Base-by-base conservation (phyloP, 2,888 invertebrate species). In the Morinoia aosen region DNA sequence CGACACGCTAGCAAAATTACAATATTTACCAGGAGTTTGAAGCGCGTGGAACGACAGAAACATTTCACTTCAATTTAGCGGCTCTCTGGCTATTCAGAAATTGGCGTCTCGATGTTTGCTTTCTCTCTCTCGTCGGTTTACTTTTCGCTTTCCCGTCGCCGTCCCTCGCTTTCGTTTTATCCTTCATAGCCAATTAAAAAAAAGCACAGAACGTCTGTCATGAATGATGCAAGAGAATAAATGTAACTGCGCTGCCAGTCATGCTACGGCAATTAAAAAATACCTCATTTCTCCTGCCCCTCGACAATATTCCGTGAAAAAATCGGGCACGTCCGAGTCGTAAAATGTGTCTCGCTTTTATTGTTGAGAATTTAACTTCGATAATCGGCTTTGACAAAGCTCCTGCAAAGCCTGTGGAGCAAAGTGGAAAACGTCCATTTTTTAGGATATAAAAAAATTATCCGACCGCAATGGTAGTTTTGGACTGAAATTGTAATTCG, bases 331-430 rank as follows among this genome's bases (percentile, higher is more conserved):
- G 76, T 76, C 76, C 8, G 76, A 76, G 33, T 33, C 16, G 76
- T 8, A 33, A 76, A 76, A 76, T 33, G 10, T 33, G 16, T 76
- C 33, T 10, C 10, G 76, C 33, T 76, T 76, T 76, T 76, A 76
- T 76, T 33, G 12, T 76, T 76, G 25, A 76, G 76, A 76, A 76
- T 76, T 33, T 76, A 33, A 76, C 76, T 76, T 76, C 76, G 76
- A 76, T 76, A 76, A 76, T 76, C 76, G 76, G 76, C 76, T 76
- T 76, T 76, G 76, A 76, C 76, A 76, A 76, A 76, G 76, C 76
- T 76, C 76, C 76, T 76, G 25, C 76, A 76, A 76, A 76, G 19
- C 76, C 33, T 33, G 76, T 76, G 25, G 76, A 33, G 76, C 76
- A 33, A 76, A 76, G 76, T 33, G 76, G 76, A 76, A 76, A 76